Percentiles rank a stretch among this genome's conserved stretches.
Conservation (phyloP, 2,797 vertebrate genomes). For the Myripristis murdjan region DNA sequence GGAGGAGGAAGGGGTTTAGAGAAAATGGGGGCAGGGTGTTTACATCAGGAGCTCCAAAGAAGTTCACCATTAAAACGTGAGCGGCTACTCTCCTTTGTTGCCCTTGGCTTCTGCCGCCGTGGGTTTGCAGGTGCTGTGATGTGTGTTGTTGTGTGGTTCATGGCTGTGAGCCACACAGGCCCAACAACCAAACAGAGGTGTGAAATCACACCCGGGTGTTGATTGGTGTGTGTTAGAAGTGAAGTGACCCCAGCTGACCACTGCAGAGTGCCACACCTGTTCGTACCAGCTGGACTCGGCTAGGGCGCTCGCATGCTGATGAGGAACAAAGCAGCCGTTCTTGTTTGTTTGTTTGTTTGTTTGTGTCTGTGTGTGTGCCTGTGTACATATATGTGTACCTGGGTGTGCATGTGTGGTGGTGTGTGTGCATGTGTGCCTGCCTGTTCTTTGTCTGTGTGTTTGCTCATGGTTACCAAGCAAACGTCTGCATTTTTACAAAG, state of each 20-base stretch:
- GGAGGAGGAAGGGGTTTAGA: conserved; percentile 10
- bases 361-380: not conserved
- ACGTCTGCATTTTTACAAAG: conserved; percentile 61
- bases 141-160: conserved; percentile 34
- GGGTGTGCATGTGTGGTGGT: not conserved
- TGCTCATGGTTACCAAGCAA: conserved; percentile 32
- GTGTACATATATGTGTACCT: not conserved
- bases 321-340: not conserved
- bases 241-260: conserved; percentile 52
- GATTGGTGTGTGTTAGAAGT: conserved; percentile 38
- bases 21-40: conserved; percentile 30
- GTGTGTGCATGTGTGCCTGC: not conserved
- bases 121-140: conserved; percentile 47
- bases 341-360: not conserved
- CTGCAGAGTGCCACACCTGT: conserved; percentile 52
- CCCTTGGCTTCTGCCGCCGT: conserved; percentile 18
- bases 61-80: conserved; percentile 34
- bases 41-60: conserved; percentile 37
- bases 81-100: conserved; percentile 51
- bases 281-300: conserved; percentile 11
- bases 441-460: not conserved
- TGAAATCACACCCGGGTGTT: conserved; percentile 27
- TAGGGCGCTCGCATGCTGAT: not conserved
- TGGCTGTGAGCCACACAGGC: conserved; percentile 40
- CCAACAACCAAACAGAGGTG: conserved; percentile 35